A percentile compares a stretch with the other conserved stretches of the same genome.
Conservation (phyloP, 2,797 vertebrate species). For the Heteromormyrus szaboi region DNA sequence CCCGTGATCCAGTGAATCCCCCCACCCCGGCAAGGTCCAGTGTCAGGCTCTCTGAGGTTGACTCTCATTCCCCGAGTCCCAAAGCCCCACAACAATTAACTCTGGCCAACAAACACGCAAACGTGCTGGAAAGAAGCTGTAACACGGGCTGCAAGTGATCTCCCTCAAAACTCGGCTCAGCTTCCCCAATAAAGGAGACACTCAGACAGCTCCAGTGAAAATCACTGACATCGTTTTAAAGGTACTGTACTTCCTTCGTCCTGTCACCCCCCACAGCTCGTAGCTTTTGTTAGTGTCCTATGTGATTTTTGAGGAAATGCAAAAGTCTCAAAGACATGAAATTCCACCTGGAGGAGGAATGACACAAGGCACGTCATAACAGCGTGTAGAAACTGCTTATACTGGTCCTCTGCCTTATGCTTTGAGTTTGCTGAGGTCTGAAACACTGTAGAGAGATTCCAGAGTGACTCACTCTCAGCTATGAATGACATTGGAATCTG, state of each 20-base stretch:
- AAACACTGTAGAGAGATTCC: neutral
- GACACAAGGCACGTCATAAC: neutral
- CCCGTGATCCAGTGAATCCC: neutral
- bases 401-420: neutral
- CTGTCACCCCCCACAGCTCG: neutral
- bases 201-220: neutral
- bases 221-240: neutral
- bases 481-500: constrained; percentile 20
- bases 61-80: neutral
- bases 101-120: constrained; percentile 13
- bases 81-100: constrained; percentile 12
- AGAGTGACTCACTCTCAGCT: constrained; percentile 10
- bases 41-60: neutral
- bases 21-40: neutral
- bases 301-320: neutral
- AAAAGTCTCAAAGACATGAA: neutral
- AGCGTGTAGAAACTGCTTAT: neutral
- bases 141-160: neutral
- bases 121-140: neutral
- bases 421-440: neutral
- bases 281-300: neutral
- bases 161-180: neutral
- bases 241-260: neutral
- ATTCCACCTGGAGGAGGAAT: neutral
- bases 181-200: neutral